A percentile compares a stretch with the other conserved stretches of the same genome.
Evolutionary conservation across 2,888 invertebrate genomes (phyloP).

Genomic region (Caenorhabditis auriculariae): DNA sequence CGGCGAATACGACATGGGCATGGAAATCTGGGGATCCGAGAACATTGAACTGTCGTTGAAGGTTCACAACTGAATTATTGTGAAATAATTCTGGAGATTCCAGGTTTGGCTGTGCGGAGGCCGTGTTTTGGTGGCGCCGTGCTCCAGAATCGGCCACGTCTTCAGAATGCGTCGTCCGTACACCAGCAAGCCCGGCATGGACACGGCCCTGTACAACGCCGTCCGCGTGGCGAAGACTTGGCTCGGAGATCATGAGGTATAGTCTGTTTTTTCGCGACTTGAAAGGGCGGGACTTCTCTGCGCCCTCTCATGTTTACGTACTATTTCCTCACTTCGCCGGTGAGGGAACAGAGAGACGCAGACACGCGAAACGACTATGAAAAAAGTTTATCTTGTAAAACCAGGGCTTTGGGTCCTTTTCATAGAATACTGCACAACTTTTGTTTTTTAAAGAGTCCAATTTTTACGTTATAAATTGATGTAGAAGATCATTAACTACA

Average conservation of each 20-base stretch:
- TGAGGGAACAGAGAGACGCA: no score
- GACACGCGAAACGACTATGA: no score
- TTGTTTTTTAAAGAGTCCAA: no score
- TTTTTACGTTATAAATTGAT: not conserved
- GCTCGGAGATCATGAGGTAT: conserved; percentile 79
- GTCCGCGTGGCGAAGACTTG: conserved; percentile 98
- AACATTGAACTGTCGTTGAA: conserved; percentile 63
- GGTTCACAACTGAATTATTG: not conserved
- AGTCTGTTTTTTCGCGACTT: no score
- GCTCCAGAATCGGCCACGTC: conserved; percentile 93
- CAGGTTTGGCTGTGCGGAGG: conserved; percentile 98
- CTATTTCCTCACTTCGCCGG: no score
- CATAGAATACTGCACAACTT: no score
- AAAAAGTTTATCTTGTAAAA: no score
- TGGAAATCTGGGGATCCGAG: conserved; percentile 99
- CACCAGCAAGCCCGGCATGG: conserved; percentile 74
- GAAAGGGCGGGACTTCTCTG: no score
- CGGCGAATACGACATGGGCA: conserved; percentile 96
- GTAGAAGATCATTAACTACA: no score
- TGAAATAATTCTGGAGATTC: conserved; percentile 35
- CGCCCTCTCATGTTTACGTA: no score
- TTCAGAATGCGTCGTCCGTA: conserved; percentile 97
- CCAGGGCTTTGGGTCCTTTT: no score
- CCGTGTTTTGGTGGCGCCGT: conserved; percentile 88
- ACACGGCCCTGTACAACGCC: conserved; percentile 87